A percentile compares a stretch with the other conserved stretches of the same genome.
phyloP scores from a whole-genome alignment of 1,140 invertebrate species.

The Zaprionus africanus region DNA sequence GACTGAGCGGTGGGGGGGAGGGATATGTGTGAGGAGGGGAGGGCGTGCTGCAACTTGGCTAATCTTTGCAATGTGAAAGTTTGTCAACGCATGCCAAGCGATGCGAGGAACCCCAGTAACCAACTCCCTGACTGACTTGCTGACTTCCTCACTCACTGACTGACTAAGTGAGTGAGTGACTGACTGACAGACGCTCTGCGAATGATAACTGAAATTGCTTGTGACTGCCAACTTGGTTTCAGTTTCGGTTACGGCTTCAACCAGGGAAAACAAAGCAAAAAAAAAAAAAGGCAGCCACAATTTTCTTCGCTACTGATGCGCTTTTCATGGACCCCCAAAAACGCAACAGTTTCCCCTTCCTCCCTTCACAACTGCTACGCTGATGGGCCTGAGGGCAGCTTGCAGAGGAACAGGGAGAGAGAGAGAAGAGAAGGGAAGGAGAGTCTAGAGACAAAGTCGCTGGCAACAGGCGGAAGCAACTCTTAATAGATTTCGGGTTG shows the following conservation, averaged over 20 bases:
- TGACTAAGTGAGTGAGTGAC: constrained; percentile 18
- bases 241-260: constrained; percentile 33
- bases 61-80: constrained; percentile 57
- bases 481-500: constrained; percentile 64
- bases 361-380: neutral
- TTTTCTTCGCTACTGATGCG: constrained; percentile 16
- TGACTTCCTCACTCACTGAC: neutral
- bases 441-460: constrained; percentile 14
- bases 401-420: too few species aligned
- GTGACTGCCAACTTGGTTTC: constrained; percentile 44
- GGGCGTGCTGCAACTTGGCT: constrained; percentile 50
- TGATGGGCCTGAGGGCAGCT: neutral
- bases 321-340: constrained; percentile 38
- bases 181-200: constrained; percentile 7
- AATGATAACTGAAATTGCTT: constrained; percentile 54
- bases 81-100: constrained; percentile 35
- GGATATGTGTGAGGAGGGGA: neutral
- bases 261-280: constrained; percentile 9
- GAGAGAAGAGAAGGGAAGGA: neutral
- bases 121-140: constrained; percentile 15
- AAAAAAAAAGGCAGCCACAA: constrained; percentile 6
- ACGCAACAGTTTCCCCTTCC: constrained; percentile 14
- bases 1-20: neutral
- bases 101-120: neutral
- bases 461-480: constrained; percentile 56